These are phyloP conservation scores for Pygoscelis antarcticus DNA, from an alignment of 2,113 vertebrate species.

Conservation along the genomic window DNA sequence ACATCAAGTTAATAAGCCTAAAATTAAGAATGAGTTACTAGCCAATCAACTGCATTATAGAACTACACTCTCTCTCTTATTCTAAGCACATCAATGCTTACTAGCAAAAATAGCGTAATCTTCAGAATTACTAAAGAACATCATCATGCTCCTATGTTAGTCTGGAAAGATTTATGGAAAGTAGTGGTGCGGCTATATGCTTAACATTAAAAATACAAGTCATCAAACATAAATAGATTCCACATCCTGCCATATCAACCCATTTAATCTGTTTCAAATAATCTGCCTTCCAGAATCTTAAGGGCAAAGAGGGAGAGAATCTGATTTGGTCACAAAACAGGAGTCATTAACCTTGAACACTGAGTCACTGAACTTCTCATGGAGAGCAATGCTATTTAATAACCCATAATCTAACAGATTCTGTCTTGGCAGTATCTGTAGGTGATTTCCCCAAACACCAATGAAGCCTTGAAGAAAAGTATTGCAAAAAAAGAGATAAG, in stretches of 20 bases:
- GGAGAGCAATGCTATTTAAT: not conserved
- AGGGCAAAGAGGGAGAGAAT: not conserved
- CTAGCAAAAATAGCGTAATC: not conserved
- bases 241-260: not conserved
- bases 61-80: not conserved
- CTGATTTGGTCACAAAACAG: not conserved
- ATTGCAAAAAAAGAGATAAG: not conserved
- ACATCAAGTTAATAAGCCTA: not conserved
- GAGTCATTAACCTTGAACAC: slow-evolving; percentile 23
- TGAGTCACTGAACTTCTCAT: not conserved
- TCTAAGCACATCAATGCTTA: not conserved
- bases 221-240: not conserved
- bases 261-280: not conserved
- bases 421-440: not conserved
- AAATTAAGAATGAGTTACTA: not conserved
- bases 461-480: not conserved
- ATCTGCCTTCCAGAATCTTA: not conserved
- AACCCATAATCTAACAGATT: not conserved
- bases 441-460: not conserved
- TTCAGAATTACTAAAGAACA: not conserved
- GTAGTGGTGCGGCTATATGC: not conserved
- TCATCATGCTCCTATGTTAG: not conserved
- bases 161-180: not conserved
- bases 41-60: not conserved
- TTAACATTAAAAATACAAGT: not conserved